Evolutionary conservation across 2,797 vertebrate genomes (phyloP).

Genomic region (Acanthurus lineatus): DNA sequence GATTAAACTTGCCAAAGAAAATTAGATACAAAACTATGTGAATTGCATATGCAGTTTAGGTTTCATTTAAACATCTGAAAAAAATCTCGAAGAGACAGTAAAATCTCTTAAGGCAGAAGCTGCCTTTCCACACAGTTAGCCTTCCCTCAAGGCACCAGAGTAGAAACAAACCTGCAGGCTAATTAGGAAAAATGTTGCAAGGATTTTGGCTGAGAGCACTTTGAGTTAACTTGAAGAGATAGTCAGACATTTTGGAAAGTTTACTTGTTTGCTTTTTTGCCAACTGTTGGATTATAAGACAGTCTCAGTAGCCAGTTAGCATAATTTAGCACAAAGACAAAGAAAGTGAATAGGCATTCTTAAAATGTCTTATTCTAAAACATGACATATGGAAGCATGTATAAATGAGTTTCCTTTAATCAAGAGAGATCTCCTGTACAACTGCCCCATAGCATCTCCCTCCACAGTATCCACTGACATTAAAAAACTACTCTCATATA

Average conservation of each 20-base stretch:
- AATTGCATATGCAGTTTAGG: background rate
- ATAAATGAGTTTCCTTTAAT: slow-evolving; percentile 1
- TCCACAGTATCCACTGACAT: background rate
- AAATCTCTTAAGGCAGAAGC: background rate
- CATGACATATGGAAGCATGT: background rate
- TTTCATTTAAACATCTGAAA: background rate
- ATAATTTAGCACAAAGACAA: background rate
- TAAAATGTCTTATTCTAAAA: background rate
- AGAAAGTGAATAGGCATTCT: too few relatives aligned
- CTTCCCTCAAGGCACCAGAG: background rate
- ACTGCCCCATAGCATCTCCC: background rate
- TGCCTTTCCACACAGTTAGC: background rate
- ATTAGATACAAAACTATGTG: background rate
- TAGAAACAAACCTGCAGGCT: background rate
- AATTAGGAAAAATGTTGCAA: background rate
- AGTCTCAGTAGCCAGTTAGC: too few relatives aligned
- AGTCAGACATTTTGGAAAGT: background rate
- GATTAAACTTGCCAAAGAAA: background rate
- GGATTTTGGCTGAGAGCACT: background rate
- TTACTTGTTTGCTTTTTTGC: too few relatives aligned
- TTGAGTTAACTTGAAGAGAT: background rate
- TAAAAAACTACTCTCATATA: background rate
- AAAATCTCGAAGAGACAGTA: background rate
- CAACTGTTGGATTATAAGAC: background rate
- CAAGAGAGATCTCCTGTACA: background rate